Percentiles rank a stretch among this genome's conserved stretches.
Conservation (phyloP, 2,888 invertebrate genomes). For the Drosophila mimica region DNA sequence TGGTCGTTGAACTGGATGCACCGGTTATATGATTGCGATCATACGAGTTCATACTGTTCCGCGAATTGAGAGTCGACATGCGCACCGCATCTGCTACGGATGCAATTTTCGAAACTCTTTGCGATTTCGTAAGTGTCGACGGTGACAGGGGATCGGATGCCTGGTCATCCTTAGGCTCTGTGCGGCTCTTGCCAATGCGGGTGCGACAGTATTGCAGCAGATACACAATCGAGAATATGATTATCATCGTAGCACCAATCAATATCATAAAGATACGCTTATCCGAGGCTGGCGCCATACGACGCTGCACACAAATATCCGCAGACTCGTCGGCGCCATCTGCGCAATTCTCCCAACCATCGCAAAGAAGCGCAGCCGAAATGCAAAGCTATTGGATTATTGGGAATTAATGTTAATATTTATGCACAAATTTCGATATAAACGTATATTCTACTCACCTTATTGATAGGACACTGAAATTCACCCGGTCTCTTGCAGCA, state of each 20-base stretch:
- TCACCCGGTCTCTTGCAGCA: constrained; percentile 88
- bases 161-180: constrained; percentile 87
- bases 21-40: constrained; percentile 91
- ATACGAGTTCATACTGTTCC: constrained; percentile 88
- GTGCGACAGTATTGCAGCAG: constrained; percentile 86
- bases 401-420: background rate
- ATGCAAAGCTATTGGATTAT: constrained; percentile 87
- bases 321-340: constrained; percentile 92
- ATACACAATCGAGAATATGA: constrained; percentile 86
- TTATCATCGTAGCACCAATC: constrained; percentile 86
- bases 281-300: constrained; percentile 85
- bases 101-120: constrained; percentile 85
- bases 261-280: constrained; percentile 87
- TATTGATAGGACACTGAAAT: constrained; percentile 90
- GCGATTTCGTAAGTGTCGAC: constrained; percentile 82
- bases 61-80: constrained; percentile 88
- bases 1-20: constrained; percentile 85
- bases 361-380: constrained; percentile 89
- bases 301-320: constrained; percentile 87
- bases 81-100: constrained; percentile 87
- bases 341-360: constrained; percentile 91
- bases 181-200: constrained; percentile 86
- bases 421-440: background rate
- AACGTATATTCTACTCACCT: constrained; percentile 77
- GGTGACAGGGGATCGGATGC: constrained; percentile 89